phyloP scores from a whole-genome alignment of 2,888 invertebrate genomes.

The Gymnoscelis rufifasciata region DNA sequence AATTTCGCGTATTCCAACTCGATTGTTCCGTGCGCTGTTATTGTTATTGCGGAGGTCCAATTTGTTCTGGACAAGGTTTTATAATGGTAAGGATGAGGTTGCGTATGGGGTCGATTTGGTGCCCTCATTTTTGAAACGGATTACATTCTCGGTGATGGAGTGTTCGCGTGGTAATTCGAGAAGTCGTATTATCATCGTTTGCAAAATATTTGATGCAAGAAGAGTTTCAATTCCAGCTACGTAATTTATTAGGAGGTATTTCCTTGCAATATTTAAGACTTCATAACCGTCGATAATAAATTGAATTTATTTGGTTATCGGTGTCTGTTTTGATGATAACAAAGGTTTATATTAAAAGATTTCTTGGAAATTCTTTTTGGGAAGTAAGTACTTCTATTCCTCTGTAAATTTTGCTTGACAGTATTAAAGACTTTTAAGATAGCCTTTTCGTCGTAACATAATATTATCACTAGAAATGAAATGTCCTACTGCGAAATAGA shows the following conservation, averaged over 20 bases:
- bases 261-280: too few relatives aligned
- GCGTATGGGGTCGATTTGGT: slow-evolving; percentile 36
- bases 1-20: slow-evolving; percentile 49
- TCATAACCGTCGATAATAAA: too few relatives aligned
- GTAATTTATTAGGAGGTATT: neutral
- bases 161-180: slow-evolving; percentile 56
- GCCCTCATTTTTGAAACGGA: slow-evolving; percentile 57
- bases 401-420: too few relatives aligned
- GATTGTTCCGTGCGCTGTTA: slow-evolving; percentile 44
- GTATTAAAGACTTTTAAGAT: too few relatives aligned
- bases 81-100: slow-evolving; percentile 46
- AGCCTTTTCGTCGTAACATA: too few relatives aligned
- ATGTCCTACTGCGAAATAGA: too few relatives aligned
- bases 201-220: slow-evolving; percentile 36
- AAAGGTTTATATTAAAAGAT: too few relatives aligned
- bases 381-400: too few relatives aligned
- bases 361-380: too few relatives aligned
- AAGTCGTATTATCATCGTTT: slow-evolving; percentile 46
- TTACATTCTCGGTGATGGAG: slow-evolving; percentile 52
- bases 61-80: slow-evolving; percentile 53
- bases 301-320: too few relatives aligned
- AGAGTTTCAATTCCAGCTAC: neutral
- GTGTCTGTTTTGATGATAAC: too few relatives aligned
- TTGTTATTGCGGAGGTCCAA: slow-evolving; percentile 54
- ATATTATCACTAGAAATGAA: too few relatives aligned